Evolutionary conservation across 2,113 vertebrate species (phyloP), one percentile per base, ranked within the genome.

Genomic region (Chlamydotis undulata): DNA sequence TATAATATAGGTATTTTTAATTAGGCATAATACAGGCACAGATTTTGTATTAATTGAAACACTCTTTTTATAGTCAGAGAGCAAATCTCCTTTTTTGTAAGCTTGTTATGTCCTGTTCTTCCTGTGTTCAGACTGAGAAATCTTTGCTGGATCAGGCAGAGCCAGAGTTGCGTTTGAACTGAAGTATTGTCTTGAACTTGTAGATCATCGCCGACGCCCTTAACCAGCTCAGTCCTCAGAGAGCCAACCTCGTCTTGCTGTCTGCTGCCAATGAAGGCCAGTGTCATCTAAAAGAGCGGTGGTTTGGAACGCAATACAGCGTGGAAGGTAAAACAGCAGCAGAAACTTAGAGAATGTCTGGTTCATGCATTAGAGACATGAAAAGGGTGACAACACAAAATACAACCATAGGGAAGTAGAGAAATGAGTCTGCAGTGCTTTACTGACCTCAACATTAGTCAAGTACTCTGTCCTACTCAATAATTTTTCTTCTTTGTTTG

Each of bases 301-400:
- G 99, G 99, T 99, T 99, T 98, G 99, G 99, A 65, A 99, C 99
- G 5, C 99, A 99, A 47, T 99, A 99, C 97, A 99, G 98, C 49
- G n/a, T 98, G 94, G 99, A 99, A 98, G 99, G 99, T 99, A 98
- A 84, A 83, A 12, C 39, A 49, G 35, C 26, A 18, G 55, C 83
- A 68, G 55, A 35, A 76, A 52, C 68, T 64, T n/a, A 5, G 41
- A 11, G n/a, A 53, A 7, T 4, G 19, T 21, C 57, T 35, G 18
- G 14, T 33, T 33, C 3, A 2, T 50, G 43, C 53, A 7, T 17
- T 17, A 29, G 41, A 41, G 67, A 14, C 1, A 7, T 14, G 39
- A 9, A 37, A 70, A 64, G 35, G n/a, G 11, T 56, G 47, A 55
- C 69, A 63, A 4, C 43, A 41, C 37, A 19, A 55, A 80, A 12